Evolutionary conservation across 2,113 vertebrate species (phyloP), one percentile per base, ranked within the genome.

Genomic region (Hylia prasina): DNA sequence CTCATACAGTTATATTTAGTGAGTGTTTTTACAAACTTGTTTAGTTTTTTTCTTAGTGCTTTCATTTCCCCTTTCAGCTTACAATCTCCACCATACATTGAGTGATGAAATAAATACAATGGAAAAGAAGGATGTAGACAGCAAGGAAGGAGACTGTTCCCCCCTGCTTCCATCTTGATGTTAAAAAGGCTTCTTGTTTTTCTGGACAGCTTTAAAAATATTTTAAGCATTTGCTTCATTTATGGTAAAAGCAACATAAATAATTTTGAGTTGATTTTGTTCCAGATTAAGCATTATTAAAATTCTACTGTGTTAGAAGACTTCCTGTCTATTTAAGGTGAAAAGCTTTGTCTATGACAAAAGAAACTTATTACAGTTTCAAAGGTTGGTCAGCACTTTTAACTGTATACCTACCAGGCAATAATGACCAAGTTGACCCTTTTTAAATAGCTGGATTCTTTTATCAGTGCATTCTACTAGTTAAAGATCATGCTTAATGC

Each of bases 311-410:
- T 48, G 39, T 56, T 73, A 82, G 40, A 92, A 88, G 61, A 16
- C 53, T 79, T 93, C 48, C 66, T 47, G 37, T 66, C 81, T 87
- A 65, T 85, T 89, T 71, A 61, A 88, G 92, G 90, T 79, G 65
- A 92, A 92, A 92, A 87, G 81, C 75, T 66, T 87, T 87, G 50
- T 68, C 81, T 18, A 17, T 33, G n/a, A 92, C 82, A 92, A 93
- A 93, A 87, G 73, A 76, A 94, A 70, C 64, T 78, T 60, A 95
- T 65, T 89, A 90, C 30, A 44, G 94, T 95, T 92, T 95, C 80
- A 96, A 90, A 94, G 64, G 65, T 12, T 84, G 76, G 90, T 96
- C 92, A 95, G 72, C 79, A 75, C 60, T 96, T 96, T 68, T 87
- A 40, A 65, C 48, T 56, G 30, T 71, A 45, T 48, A 83, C 44